Percentiles rank a stretch among this genome's conserved stretches.
phyloP scores from a whole-genome alignment of 1,140 invertebrate genomes.

The Chrysomallon squamiferum region DNA sequence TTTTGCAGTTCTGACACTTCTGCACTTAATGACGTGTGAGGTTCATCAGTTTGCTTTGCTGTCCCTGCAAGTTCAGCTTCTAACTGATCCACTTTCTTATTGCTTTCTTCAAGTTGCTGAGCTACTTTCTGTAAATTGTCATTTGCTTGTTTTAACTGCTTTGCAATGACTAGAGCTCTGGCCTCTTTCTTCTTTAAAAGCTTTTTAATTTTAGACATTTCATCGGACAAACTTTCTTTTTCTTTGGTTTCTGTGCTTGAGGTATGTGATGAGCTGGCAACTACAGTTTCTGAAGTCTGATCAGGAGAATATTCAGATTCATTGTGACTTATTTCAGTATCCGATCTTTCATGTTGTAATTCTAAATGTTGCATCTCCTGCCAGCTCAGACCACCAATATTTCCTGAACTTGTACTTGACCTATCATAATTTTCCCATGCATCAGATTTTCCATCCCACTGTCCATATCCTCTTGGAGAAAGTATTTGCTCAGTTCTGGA shows the following conservation, averaged over 20 bases:
- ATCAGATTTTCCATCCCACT: too few relatives aligned
- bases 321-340: not conserved
- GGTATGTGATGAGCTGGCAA: not conserved
- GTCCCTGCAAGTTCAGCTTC: not conserved
- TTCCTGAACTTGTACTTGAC: too few relatives aligned
- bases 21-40: too few relatives aligned
- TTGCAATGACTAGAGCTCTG: constrained; percentile 15
- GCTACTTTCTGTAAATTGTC: not conserved
- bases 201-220: constrained; percentile 24
- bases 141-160: constrained; percentile 16
- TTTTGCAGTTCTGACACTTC: too few relatives aligned
- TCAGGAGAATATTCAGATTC: not conserved
- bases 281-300: not conserved
- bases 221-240: constrained; percentile 8
- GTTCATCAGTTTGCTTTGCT: too few relatives aligned
- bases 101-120: constrained; percentile 10
- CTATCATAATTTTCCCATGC: too few relatives aligned
- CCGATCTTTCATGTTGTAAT: too few relatives aligned
- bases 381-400: too few relatives aligned
- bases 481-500: too few relatives aligned
- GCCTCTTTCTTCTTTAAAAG: constrained; percentile 30
- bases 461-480: too few relatives aligned
- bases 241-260: constrained; percentile 2
- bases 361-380: too few relatives aligned
- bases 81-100: constrained; percentile 5